Evolutionary conservation across 2,888 invertebrate species (phyloP), one percentile per base, ranked within the genome.

Genomic region (Drosophila stalkeri): DNA sequence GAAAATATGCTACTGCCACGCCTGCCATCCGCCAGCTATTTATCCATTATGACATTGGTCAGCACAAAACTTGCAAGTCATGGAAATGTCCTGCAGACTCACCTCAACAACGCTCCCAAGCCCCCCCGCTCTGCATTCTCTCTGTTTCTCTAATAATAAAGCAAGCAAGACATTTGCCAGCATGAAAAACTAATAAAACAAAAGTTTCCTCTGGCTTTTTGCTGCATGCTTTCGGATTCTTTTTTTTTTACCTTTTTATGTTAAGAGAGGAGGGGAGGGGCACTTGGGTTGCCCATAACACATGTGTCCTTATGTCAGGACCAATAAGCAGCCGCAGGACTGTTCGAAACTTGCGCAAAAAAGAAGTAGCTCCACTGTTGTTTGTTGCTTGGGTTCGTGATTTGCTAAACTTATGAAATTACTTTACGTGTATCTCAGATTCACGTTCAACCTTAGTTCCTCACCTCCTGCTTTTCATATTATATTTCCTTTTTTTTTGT

Each of bases 321-420:
- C 90, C 86, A 86, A 90, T 90, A 86, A 86, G 89, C 82, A 70
- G 64, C 84, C 80, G 84, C 84, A 90, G 85, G 85, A 85, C 82
- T 74, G 68, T 84, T 82, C 77, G 81, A 81, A 83, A 84, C 82
- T 82, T 83, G 64, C 62, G 62, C 67, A 72, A 75, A 86, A 80
- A 75, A 52, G 37, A 31, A 44, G 37, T 23, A 31, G 37, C 47
- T 47, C 35, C 33, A 64, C 27, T 66, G 70, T 87, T 88, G 83
- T 90, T 85, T 88, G 85, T 85, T 70, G 86, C 89, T 72, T 65
- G 89, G 90, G 83, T 88, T 88, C 87, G 86, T 86, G 90, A 87
- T 90, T 87, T 90, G 91, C 89, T 80, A 91, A 91, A 91, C 91
- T 91, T 89, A 89, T 86, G 81, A 90, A 91, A 91, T 90, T 86